Evolutionary conservation across 2,888 invertebrate species (phyloP), one percentile per base, ranked within the genome.

Genomic region (Acleris cristana): DNA sequence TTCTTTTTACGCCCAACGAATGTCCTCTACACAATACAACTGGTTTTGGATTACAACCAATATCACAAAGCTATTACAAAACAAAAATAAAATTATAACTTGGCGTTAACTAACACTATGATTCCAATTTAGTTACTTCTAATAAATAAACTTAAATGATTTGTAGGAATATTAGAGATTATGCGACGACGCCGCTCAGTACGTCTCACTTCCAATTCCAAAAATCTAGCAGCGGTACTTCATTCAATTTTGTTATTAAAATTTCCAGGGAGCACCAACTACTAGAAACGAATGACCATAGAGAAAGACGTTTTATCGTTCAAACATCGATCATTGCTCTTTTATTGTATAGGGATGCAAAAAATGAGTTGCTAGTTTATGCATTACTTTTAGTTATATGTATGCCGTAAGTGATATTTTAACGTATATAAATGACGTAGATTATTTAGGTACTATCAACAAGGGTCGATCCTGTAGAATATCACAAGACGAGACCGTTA

Each of bases 1-100:
- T 95, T 95, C 90, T 90, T 94, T 91, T 88, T 93, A 94, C 94
- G 94, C 94, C 94, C 93, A 94, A 88, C 88, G 90, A 94, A 94
- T 84, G 87, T 88, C 87, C 84, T 84, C 84, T 83, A 79, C 78
- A 82, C 75, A 76, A 84, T 86, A 84, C 80, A 79, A 79, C 79
- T 67, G 62, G 76, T 78, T 79, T 77, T 71, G 73, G 74, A 81
- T 80, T 83, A 77, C 77, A 79, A 72, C 73, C 79, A 82, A 81
- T 81, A 79, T 82, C 83, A 88, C 85, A 79, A 83, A 79, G 74
- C 74, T 71, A 79, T 72, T 72, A 75, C 77, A 83, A 81, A 72
- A 74, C 73, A 71, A 83, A 92, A 92, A 91, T 92, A 92, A 75
- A 80, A 77, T 70, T 79, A 79, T 71, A 81, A 78, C 71, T 76